Conservation (phyloP, 2,113 vertebrate genomes). For the Caracal caracal region DNA sequence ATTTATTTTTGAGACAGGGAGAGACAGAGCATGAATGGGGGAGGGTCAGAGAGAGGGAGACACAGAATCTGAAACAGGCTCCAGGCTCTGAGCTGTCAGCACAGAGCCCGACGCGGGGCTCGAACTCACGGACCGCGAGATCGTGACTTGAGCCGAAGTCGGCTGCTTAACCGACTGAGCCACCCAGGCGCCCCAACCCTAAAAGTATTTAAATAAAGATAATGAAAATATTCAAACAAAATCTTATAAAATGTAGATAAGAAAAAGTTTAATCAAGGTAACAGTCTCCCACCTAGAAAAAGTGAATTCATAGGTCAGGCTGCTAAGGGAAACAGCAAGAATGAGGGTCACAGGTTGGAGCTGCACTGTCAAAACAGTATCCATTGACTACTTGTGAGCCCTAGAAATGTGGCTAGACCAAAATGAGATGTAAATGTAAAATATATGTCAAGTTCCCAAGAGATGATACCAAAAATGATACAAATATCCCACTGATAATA, state of each 20-base stretch:
- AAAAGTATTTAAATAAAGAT: background rate
- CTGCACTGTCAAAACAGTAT: background rate
- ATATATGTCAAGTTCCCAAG: background rate
- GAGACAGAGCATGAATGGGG: too few species aligned
- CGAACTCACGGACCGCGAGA: too few species aligned
- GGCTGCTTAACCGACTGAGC: rapidly evolving
- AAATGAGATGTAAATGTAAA: background rate
- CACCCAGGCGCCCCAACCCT: background rate
- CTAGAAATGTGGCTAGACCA: background rate
- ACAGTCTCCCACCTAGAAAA: background rate
- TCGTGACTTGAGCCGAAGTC: too few species aligned
- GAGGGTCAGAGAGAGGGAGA: background rate
- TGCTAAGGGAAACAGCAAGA: too few species aligned
- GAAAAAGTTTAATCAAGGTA: background rate
- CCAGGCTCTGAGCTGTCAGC: too few species aligned
- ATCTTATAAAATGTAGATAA: background rate
- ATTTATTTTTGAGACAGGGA: too few species aligned
- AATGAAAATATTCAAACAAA: background rate
- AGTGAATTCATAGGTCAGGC: background rate
- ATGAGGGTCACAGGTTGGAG: rapidly evolving
- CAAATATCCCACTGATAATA: background rate
- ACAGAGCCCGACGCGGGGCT: rapidly evolving
- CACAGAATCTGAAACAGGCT: too few species aligned
- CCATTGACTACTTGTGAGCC: rapidly evolving
- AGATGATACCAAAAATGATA: background rate